A percentile compares a stretch with the other conserved stretches of the same genome.
These are phyloP conservation scores for Cosmopolites sordidus DNA, from an alignment of 2,888 invertebrate species.

Conservation along the genomic window DNA sequence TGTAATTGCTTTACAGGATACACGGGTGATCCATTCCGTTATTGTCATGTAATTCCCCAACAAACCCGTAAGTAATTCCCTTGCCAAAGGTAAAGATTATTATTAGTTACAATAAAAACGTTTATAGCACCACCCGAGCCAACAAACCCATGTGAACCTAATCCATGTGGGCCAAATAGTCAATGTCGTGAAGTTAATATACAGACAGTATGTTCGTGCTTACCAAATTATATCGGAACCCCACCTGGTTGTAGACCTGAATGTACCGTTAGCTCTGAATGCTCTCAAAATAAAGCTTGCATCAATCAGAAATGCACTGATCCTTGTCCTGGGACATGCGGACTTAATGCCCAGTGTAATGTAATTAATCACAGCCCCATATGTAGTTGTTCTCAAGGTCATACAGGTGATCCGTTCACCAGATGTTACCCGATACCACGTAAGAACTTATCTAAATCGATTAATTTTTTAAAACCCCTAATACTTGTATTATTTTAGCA, in stretches of 20 bases:
- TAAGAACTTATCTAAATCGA: constrained; percentile 40
- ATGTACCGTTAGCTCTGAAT: constrained; percentile 56
- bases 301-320: constrained; percentile 46
- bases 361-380: constrained; percentile 69
- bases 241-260: constrained; percentile 62
- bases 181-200: constrained; percentile 63
- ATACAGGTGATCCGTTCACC: constrained; percentile 72
- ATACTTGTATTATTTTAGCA: constrained; percentile 36
- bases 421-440: constrained; percentile 59
- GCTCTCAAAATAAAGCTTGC: constrained; percentile 49
- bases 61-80: constrained; percentile 13
- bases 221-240: constrained; percentile 56
- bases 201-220: constrained; percentile 58
- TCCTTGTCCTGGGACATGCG: constrained; percentile 55
- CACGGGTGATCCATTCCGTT: constrained; percentile 72
- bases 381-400: constrained; percentile 54
- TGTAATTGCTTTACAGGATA: constrained; percentile 69
- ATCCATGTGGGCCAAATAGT: constrained; percentile 75
- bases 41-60: constrained; percentile 46
- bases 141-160: constrained; percentile 64
- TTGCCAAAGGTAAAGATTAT: background rate
- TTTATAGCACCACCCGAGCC: constrained; percentile 13
- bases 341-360: constrained; percentile 51
- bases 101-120: constrained; percentile 1
- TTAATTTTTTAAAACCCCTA: constrained; percentile 53